Conservation (phyloP, 2,888 invertebrate species). For the Argynnis bischoffii region DNA sequence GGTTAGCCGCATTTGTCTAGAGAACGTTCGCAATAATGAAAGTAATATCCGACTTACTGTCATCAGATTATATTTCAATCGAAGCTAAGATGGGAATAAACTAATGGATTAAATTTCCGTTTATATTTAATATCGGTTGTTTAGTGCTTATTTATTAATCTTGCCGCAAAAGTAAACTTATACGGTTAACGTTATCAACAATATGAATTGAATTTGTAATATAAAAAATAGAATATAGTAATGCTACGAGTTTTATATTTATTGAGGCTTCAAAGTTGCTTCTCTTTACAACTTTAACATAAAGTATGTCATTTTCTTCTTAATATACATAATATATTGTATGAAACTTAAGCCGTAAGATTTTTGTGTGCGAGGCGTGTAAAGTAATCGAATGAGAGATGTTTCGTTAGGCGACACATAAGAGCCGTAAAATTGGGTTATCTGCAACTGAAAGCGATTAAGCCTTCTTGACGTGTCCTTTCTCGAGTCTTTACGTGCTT, state of each 20-base stretch:
- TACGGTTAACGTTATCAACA: neutral
- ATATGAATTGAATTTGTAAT: too few species aligned
- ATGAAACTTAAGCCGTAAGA: constrained; percentile 28
- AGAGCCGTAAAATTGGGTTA: constrained; percentile 44
- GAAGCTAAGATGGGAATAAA: constrained; percentile 19
- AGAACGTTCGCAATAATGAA: constrained; percentile 27
- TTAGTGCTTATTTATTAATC: constrained; percentile 10
- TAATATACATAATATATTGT: neutral
- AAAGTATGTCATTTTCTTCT: constrained; percentile 8
- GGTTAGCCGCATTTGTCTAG: constrained; percentile 29
- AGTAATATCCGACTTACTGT: constrained; percentile 25
- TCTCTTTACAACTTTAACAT: neutral
- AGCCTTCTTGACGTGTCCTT: constrained; percentile 39
- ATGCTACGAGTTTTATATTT: neutral
- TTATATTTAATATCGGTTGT: constrained; percentile 17
- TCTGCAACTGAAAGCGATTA: constrained; percentile 43
- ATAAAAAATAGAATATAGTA: too few species aligned
- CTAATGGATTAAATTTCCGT: constrained; percentile 18
- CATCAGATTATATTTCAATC: constrained; percentile 32
- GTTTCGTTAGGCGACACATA: constrained; percentile 42
- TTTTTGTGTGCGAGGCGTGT: constrained; percentile 34
- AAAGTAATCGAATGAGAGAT: constrained; percentile 42
- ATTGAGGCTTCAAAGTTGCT: neutral
- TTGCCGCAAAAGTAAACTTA: constrained; percentile 2
- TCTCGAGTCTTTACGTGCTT: constrained; percentile 37